These are phyloP conservation scores for Clivina fossor DNA, from an alignment of 2,888 invertebrate genomes.

Conservation along the genomic window DNA sequence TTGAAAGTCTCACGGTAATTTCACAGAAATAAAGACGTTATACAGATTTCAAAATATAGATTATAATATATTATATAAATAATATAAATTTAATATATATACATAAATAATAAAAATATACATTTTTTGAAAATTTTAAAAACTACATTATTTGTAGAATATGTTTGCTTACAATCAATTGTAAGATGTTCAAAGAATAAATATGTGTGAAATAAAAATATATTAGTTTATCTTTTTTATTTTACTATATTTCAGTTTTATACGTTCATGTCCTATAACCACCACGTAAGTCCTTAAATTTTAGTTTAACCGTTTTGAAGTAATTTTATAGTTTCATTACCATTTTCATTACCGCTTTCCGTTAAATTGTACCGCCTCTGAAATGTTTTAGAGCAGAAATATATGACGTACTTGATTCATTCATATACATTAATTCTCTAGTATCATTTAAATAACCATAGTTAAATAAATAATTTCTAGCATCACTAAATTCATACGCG, in stretches of 20 bases:
- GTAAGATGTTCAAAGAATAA: conserved; percentile 33
- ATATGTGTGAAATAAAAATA: conserved; percentile 22
- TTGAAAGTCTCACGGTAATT: conserved; percentile 22
- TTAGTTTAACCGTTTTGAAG: background rate
- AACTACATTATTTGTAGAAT: conserved; percentile 32
- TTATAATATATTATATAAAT: conserved; percentile 34
- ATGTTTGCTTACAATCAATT: conserved; percentile 29
- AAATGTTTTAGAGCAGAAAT: too few relatives aligned
- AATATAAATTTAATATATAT: conserved; percentile 35
- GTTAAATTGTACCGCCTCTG: too few relatives aligned
- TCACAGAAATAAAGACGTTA: conserved; percentile 26
- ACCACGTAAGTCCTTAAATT: too few relatives aligned
- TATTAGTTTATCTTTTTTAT: too few relatives aligned
- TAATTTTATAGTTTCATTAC: background rate
- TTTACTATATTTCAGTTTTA: conserved; percentile 9
- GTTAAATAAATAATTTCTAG: too few relatives aligned
- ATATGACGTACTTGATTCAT: too few relatives aligned
- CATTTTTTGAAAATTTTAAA: conserved; percentile 29
- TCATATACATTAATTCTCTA: too few relatives aligned
- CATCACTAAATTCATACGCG: too few relatives aligned
- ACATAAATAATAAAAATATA: conserved; percentile 33
- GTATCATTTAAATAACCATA: too few relatives aligned
- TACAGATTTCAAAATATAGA: conserved; percentile 23
- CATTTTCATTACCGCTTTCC: background rate
- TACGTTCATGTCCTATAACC: too few relatives aligned